Conservation (phyloP, 1,140 invertebrate genomes). For the Archivesica marissinica region DNA sequence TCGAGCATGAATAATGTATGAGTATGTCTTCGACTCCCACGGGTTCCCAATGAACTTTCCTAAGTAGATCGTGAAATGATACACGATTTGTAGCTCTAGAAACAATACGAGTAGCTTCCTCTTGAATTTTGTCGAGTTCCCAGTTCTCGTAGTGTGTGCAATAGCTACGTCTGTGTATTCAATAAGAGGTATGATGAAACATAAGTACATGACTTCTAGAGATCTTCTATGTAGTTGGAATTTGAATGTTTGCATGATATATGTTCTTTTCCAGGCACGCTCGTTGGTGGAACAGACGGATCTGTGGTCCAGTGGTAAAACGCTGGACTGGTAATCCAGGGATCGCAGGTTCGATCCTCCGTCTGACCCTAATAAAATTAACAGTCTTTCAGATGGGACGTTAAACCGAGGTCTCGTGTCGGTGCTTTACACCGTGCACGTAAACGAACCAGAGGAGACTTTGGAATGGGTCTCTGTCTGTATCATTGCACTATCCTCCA, state of each 20-base stretch:
- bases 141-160: not conserved
- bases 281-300: conserved; percentile 15
- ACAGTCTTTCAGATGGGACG: no score
- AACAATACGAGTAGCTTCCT: conserved; percentile 38
- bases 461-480: no score
- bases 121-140: conserved; percentile 49
- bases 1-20: conserved; percentile 44
- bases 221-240: conserved; percentile 17
- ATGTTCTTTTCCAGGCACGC: conserved; percentile 30
- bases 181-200: conserved; percentile 39
- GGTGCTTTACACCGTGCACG: no score
- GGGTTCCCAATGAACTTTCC: conserved; percentile 27
- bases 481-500: no score
- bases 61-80: not conserved
- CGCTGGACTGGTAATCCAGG: no score
- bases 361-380: no score
- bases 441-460: no score
- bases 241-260: conserved; percentile 28
- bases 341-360: no score
- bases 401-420: no score
- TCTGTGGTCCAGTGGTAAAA: no score
- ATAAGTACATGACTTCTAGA: conserved; percentile 47
- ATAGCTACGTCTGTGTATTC: conserved; percentile 55
- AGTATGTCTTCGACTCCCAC: not conserved
- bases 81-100: conserved; percentile 28